Evolutionary conservation across 2,113 vertebrate genomes (phyloP), one percentile per base, ranked within the genome.

Genomic region (Fulmarus glacialis): DNA sequence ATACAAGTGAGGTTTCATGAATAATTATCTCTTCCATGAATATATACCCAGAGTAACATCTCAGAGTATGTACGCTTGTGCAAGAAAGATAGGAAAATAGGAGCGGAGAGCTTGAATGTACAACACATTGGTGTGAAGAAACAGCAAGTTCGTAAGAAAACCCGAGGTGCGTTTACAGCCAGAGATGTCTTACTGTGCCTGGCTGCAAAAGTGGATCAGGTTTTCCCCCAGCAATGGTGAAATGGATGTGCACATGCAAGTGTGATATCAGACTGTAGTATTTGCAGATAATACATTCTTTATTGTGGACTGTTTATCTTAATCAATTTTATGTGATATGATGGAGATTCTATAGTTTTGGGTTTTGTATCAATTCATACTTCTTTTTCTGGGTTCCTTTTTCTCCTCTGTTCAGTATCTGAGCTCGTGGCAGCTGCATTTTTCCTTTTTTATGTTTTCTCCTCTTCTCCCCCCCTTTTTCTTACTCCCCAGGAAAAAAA

Each of bases 301-400:
- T 95, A 91, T 85, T 96, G 91, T 93, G 96, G 87, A 64, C 95
- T 80, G 87, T 96, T 96, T 96, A 73, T 70, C 62, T 89, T 95
- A 73, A 95, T 91, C 93, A 93, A 74, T 96, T 96, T 94, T 80
- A 72, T 73, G 70, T 72, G 90, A 82, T 82, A 55, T 63, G 91
- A 79, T 91, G 87, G 90, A 89, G 71, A 73, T 87, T 80, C 89
- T 91, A 22, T 70, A 89, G 87, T 95, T 96, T 88, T 94, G 83
- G 79, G 88, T 96, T 97, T 95, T 82, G 58, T 92, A 92, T 89
- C 73, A 93, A 52, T 83, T 96, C 79, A 36, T 93, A 47, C 55
- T 92, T 79, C 40, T 77, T 94, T 87, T 79, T 53, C 86, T 55
- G 45, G 16, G 13, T 64, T 56, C 22, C 17, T 16, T 81, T 78